Evolutionary conservation across 2,797 vertebrate genomes (phyloP), one percentile per base, ranked within the genome.

Genomic region (Artibeus jamaicensis): DNA sequence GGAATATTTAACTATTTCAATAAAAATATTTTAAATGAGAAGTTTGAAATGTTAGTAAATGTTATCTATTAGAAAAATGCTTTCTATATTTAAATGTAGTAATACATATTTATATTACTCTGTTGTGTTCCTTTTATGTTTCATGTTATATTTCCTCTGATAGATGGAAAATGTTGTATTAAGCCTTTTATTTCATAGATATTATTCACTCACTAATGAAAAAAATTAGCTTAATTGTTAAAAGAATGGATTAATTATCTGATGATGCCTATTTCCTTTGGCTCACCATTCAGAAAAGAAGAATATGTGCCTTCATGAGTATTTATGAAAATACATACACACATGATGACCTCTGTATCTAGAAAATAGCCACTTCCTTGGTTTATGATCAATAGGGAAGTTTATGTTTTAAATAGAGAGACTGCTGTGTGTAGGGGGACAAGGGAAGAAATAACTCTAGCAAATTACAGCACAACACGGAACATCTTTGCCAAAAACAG

Each of bases 231-330:
- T 21, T 59, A 89, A 94, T 97, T 96, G 92, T 71, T 34, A 94
- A 95, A 92, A 87, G n/a, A 97, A 94, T 91, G 91, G 93, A n/a
- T 93, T 95, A 92, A 97, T 97, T 81, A 95, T 67, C 74, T 91
- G 50, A 57, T 19, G 29, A 84, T 18, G 73, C 70, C 68, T 81
- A 87, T 91, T 96, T 78, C 18, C 59, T 55, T 42, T 77, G 42
- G 34, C 53, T 90, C 26, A 86, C 32, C 55, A 57, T 91, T 92
- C 95, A 39, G 12, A 87, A 84, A 88, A 82, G 24, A 0, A 5
- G 42, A 89, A 59, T 93, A 53, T 86, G 26, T 93, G 39, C 55
- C 29, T 86, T 91, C 71, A 29, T 84, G 91, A 67, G 26, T 93
- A 91, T 93, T 92, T 92, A 88, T 93, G 73, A 96, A 95, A 93